Evolutionary conservation across 2,888 invertebrate genomes (phyloP).

Genomic region (Miltochrista miniata): DNA sequence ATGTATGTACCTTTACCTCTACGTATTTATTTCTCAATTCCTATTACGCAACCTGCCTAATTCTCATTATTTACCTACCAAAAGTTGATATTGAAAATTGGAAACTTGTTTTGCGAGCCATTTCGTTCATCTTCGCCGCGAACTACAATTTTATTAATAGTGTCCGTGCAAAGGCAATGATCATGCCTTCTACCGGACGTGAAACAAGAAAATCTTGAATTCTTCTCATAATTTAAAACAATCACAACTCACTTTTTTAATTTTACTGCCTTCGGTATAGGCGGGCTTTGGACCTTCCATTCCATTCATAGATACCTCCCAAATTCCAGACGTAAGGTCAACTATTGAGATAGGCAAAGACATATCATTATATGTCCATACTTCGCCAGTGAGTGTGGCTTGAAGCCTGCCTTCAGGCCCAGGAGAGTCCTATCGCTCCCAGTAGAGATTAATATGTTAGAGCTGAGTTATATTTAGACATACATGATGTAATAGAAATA

Average conservation of each 20-base stretch:
- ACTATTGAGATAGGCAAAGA: no score
- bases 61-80: constrained; percentile 11
- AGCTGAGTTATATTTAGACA: no score
- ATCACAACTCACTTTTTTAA: background rate
- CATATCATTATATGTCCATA: no score
- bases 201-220: constrained; percentile 24
- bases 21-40: constrained; percentile 4
- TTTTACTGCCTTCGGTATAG: no score
- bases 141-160: constrained; percentile 16
- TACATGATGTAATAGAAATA: no score
- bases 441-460: no score
- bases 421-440: no score
- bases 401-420: no score
- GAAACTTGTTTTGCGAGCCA: constrained; percentile 18
- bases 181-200: constrained; percentile 11
- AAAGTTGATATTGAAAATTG: constrained; percentile 1
- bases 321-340: no score
- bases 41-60: constrained; percentile 13
- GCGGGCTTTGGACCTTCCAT: no score
- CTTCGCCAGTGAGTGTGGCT: no score
- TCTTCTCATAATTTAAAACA: constrained; percentile 1
- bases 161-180: constrained; percentile 12
- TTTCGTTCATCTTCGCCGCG: constrained; percentile 5
- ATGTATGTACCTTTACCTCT: no score
- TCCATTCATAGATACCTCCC: background rate